These are phyloP conservation scores for Scaptomyza flava DNA, from an alignment of 2,888 invertebrate species.

Conservation along the genomic window DNA sequence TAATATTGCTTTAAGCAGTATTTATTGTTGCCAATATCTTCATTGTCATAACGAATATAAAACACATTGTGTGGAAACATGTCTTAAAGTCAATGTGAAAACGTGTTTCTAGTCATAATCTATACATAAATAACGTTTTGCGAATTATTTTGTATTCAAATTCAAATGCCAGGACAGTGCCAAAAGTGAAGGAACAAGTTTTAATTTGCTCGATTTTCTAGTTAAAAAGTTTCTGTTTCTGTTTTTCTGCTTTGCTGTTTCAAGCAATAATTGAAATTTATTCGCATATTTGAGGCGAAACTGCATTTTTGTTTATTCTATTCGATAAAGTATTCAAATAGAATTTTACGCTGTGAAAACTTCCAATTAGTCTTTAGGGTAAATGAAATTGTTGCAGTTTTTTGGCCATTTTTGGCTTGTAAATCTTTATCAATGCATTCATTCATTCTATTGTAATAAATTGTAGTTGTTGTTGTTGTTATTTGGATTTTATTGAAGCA, in stretches of 20 bases:
- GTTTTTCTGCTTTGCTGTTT: background rate
- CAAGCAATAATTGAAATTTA: slow-evolving; percentile 29
- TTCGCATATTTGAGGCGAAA: slow-evolving; percentile 30
- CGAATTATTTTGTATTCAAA: slow-evolving; percentile 43
- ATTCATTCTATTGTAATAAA: background rate
- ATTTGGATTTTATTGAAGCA: slow-evolving; percentile 41
- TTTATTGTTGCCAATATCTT: background rate
- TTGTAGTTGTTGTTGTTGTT: slow-evolving; percentile 33
- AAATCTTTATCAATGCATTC: slow-evolving; percentile 13
- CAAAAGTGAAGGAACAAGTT: slow-evolving; percentile 16
- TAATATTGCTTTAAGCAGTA: background rate
- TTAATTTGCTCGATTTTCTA: slow-evolving; percentile 5
- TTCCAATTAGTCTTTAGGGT: slow-evolving; percentile 63
- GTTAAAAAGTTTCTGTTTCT: background rate
- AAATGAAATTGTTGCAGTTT: slow-evolving; percentile 35
- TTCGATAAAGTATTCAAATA: slow-evolving; percentile 7
- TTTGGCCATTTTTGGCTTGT: slow-evolving; percentile 21
- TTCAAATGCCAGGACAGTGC: slow-evolving; percentile 11
- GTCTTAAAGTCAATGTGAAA: background rate
- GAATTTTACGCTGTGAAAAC: slow-evolving; percentile 24
- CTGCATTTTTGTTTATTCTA: slow-evolving; percentile 18
- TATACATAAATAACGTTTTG: slow-evolving; percentile 4
- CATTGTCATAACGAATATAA: background rate
- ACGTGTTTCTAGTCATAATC: background rate
- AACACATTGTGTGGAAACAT: background rate